phyloP scores from a whole-genome alignment of 1,140 invertebrate species.

The Bombus haemorrhoidalis region DNA sequence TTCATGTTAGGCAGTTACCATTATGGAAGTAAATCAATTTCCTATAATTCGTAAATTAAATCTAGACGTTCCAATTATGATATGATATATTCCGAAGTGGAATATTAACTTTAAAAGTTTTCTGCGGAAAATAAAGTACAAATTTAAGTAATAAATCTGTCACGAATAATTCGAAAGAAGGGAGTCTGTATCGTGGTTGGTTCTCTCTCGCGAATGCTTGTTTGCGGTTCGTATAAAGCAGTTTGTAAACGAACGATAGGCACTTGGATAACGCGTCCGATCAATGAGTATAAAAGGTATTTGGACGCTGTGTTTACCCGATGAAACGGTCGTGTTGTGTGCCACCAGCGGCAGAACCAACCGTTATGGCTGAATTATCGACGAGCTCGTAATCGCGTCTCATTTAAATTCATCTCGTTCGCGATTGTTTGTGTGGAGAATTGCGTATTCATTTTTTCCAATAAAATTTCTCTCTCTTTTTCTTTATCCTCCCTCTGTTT shows the following conservation, averaged over 20 bases:
- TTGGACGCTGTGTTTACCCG: constrained; percentile 48
- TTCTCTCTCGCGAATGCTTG: neutral
- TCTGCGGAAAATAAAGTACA: too few relatives aligned
- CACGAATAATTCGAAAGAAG: too few relatives aligned
- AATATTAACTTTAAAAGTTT: neutral
- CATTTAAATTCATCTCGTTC: constrained; percentile 39
- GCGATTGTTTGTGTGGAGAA: constrained; percentile 23
- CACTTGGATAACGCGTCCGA: constrained; percentile 54
- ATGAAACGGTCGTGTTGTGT: constrained; percentile 40
- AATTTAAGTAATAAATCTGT: too few relatives aligned
- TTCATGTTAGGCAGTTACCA: neutral
- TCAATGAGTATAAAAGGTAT: constrained; percentile 57
- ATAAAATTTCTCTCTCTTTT: neutral
- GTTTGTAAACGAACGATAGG: constrained; percentile 55
- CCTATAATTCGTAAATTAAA: neutral
- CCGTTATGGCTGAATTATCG: constrained; percentile 54
- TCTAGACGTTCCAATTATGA: neutral
- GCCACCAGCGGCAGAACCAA: constrained; percentile 10
- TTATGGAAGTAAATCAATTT: neutral
- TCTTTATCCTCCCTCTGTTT: too few relatives aligned
- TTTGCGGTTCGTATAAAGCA: constrained; percentile 39
- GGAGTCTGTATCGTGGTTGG: too few relatives aligned
- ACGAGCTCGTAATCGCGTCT: constrained; percentile 42
- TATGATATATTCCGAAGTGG: neutral
- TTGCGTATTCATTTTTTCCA: constrained; percentile 5